Evolutionary conservation across 2,888 invertebrate species (phyloP), one percentile per base, ranked within the genome.

Genomic region (Machimus rusticus): DNA sequence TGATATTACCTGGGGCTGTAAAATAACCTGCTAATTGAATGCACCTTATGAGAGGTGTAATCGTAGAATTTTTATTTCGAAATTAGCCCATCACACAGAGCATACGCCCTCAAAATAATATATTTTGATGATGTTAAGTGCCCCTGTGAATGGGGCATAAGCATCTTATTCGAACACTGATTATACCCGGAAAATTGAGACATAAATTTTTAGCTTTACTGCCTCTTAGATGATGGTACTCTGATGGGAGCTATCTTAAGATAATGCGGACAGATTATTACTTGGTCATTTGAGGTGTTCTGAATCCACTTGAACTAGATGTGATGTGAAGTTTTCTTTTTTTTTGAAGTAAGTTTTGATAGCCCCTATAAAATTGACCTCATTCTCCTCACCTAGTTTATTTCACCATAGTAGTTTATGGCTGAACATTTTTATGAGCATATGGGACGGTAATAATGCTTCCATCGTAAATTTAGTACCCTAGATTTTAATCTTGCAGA

Each of bases 21-120:
- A 76, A 39, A 76, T 76, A 39, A 76, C 76, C 76, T 76, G 76
- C 76, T 76, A 76, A 76, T 76, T 76, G 76, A 76, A 76, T 28
- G 39, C 66, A 66, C 2, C 66, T 66, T 66, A 28, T 66, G 66
- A 66, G 66, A 66, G 66, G 28, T 66, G 66, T 66, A 66, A 66
- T 66, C 23, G 23, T 66, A 23, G 66, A 66, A 66, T 66, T 66
- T 66, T 66, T 66, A 66, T 66, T 66, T 28, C 66, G 66, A 66
- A 66, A 66, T 66, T 66, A 66, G 19, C 66, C 66, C 66, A 12
- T 9, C 66, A 5, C 3, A n/a, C n/a, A 12, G 23, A 66, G 55
- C 55, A 51, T 5, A 19, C n/a, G n/a, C 43, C 43, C 43, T 1
- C 39, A 39, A 39, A 39, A 39, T 9, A 39, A 39, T 39, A 39